These are phyloP conservation scores for Andrena dorsata DNA, from an alignment of 2,888 invertebrate genomes.

Conservation along the genomic window DNA sequence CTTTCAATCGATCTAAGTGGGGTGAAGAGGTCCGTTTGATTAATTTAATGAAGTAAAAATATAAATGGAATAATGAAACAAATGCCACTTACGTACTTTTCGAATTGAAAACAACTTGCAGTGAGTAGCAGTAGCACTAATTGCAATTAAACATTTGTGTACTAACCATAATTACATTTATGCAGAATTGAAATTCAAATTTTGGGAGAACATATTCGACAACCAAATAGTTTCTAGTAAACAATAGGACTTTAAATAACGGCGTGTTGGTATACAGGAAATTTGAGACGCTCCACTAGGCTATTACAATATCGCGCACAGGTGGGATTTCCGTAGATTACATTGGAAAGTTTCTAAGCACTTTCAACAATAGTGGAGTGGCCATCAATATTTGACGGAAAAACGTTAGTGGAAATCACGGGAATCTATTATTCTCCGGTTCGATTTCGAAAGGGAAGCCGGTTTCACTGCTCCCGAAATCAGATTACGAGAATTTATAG, in stretches of 20 bases:
- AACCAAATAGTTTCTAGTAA: background rate
- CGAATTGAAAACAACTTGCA: too few relatives aligned
- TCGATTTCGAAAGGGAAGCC: slow-evolving; percentile 69
- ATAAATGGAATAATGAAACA: background rate
- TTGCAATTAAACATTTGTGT: background rate
- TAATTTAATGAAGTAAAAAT: background rate
- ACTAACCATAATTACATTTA: background rate
- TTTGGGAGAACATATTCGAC: background rate
- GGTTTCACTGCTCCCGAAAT: slow-evolving; percentile 75
- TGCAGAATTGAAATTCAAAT: background rate
- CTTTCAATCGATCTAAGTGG: too few relatives aligned
- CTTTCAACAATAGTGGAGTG: slow-evolving; percentile 9
- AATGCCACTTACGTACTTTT: too few relatives aligned
- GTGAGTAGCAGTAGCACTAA: background rate
- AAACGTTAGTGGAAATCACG: slow-evolving; percentile 60
- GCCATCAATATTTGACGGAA: slow-evolving; percentile 38
- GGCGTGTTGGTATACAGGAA: background rate
- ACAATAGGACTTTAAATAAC: background rate
- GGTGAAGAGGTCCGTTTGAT: background rate
- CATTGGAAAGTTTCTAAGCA: background rate
- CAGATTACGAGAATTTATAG: slow-evolving; percentile 80
- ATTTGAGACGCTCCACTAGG: background rate
- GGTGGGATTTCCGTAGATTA: slow-evolving; percentile 10
- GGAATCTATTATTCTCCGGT: slow-evolving; percentile 71
- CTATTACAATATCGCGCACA: background rate